Evolutionary conservation across 1,140 invertebrate genomes (phyloP), one percentile per base, ranked within the genome.

Genomic region (Leptopilina boulardi): DNA sequence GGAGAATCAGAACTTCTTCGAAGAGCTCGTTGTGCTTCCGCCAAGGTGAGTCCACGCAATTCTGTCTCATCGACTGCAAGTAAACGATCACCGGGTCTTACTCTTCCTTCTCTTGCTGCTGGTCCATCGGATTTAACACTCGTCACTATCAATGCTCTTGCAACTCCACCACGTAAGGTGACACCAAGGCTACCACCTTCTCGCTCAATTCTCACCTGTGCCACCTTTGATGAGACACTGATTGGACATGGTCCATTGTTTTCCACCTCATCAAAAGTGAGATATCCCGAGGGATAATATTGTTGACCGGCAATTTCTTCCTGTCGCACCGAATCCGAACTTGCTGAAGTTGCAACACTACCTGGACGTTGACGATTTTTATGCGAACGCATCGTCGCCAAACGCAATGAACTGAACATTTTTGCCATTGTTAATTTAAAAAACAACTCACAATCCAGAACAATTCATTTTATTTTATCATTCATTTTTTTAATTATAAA

Each of bases 41-140:
- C 91, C 54, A 96, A 85, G 0, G 94, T 94, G 11, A 91, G 79
- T 5, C 90, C 90, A 11, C 89, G 77, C 0, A 91, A 78, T 56
- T 91, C 91, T 34, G 94, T 94, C 87, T 95, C 94, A 91, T 99
- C 97, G 1, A 99, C 96, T 70, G 97, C 96, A 13, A 98, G 81
- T 2, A 99, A 91, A n/a, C 98, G 93, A 88, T 99, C 98, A 2
- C 96, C 96, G 9, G 95, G 94, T 87, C 97, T 96, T 66, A 98
- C 94, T 42, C 96, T 94, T 1, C 96, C 95, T 47, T 83, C 82
- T 4, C 47, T 41, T 0, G 66, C 96, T 13, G 97, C 97, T 0
- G 98, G 96, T 0, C 98, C 97, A 71, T 96, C 96, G 1, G 96
- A 94, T 82, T 97, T 93, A 2, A 99, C 95, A 79, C 97, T 94